Evolutionary conservation across 2,888 invertebrate species (phyloP), one percentile per base, ranked within the genome.

Genomic region (Dasysyrphus tricinctus): DNA sequence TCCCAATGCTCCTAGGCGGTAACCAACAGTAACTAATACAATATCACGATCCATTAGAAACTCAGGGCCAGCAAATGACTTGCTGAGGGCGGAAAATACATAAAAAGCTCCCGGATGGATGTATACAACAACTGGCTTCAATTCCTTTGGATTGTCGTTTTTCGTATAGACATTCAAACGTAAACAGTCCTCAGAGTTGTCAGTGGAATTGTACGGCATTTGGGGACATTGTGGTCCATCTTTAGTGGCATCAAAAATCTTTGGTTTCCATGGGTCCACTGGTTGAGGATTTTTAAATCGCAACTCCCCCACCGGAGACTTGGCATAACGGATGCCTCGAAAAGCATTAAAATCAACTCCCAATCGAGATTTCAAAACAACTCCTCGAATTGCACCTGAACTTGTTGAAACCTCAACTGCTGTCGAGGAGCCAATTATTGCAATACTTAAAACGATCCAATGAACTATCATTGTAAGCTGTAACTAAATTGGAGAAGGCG

Each of bases 91-190:
- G 0, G 95, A 94, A 65, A 91, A 92, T 0, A 91, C 91, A 90
- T 95, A 94, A 90, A 95, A 95, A 7, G 94, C 95, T 0, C 96
- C 96, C 0, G 94, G 93, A 92, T 96, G 96, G 63, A 96, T 93
- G 90, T 93, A 95, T 0, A 96, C 93, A 8, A 96, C 92, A 3
- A 96, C 96, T 0, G 96, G 95, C 8, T 88, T 89, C 2, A 49
- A 81, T 19, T 63, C 54, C 2, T 76, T 80, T 0, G 59, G 19
- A 32, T 86, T 88, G 2, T 89, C 44, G 90, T 49, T 89, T 88
- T 93, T 88, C 89, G 94, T 93, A 85, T 94, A 94, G 7, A 95
- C 93, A 89, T 94, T 95, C 12, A 95, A 89, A 5, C 93, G 92
- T 24, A 95, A 90, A 88, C 95, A 95, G 89, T 95, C 94, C 89